Conservation (phyloP, 2,888 invertebrate species). For the Cacoxenus indagator region DNA sequence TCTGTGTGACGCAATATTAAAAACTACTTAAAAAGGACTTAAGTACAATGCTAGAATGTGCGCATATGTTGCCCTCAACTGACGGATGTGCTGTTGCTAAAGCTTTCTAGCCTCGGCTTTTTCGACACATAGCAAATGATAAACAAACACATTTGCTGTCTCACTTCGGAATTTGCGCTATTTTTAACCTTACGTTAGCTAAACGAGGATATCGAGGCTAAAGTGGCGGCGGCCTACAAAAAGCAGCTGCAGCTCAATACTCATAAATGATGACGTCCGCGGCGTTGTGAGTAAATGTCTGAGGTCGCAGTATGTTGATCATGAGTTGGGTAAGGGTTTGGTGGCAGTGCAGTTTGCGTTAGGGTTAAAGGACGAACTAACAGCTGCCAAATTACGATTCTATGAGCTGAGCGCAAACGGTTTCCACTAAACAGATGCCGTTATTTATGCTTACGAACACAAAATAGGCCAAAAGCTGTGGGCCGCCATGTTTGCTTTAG, state of each 20-base stretch:
- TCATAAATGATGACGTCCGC: slow-evolving; percentile 43
- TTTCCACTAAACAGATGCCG: slow-evolving; percentile 31
- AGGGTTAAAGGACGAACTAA: not conserved
- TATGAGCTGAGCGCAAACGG: slow-evolving; percentile 33
- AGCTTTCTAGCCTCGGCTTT: not conserved
- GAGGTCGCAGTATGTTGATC: slow-evolving; percentile 21
- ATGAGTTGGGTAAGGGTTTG: not conserved
- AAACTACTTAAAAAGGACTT: slow-evolving; percentile 56
- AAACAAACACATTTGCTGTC: slow-evolving; percentile 58
- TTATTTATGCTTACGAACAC: slow-evolving; percentile 48
- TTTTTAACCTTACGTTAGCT: not conserved
- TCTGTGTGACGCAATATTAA: slow-evolving; percentile 55
- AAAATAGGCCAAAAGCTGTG: slow-evolving; percentile 56
- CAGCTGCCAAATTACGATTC: slow-evolving; percentile 45
- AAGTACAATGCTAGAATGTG: slow-evolving; percentile 25
- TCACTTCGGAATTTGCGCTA: slow-evolving; percentile 29
- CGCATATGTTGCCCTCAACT: slow-evolving; percentile 13
- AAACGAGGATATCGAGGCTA: slow-evolving; percentile 27
- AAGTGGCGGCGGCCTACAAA: slow-evolving; percentile 26
- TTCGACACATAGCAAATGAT: slow-evolving; percentile 41
- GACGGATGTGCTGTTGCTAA: slow-evolving; percentile 8
- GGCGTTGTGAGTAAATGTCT: slow-evolving; percentile 27
- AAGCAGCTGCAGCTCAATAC: slow-evolving; percentile 53
- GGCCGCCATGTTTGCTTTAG: slow-evolving; percentile 45
- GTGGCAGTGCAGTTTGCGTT: not conserved